Evolutionary conservation across 1,140 invertebrate genomes (phyloP).

Genomic region (Melitaea cinxia): DNA sequence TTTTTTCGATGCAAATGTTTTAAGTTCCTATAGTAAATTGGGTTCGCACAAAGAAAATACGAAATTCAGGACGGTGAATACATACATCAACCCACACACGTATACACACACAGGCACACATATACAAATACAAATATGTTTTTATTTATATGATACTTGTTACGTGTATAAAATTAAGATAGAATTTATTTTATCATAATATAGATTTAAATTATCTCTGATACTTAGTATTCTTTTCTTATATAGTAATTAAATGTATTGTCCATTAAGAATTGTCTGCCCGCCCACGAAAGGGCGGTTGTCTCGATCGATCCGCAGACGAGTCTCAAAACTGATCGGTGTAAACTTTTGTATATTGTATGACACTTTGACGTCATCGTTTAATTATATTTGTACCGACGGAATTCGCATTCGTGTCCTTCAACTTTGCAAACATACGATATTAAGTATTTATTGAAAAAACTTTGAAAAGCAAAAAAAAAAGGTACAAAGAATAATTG

Average conservation of each 20-base stretch:
- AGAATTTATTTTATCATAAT: too few relatives aligned
- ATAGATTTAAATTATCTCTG: too few relatives aligned
- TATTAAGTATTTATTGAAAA: neutral
- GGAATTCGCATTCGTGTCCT: slow-evolving; percentile 17
- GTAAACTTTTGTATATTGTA: slow-evolving; percentile 19
- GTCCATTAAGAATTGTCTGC: slow-evolving; percentile 10
- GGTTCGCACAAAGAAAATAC: neutral
- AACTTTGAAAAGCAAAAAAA: neutral
- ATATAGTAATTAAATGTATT: too few relatives aligned
- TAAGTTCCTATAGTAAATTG: slow-evolving; percentile 1
- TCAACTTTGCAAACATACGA: slow-evolving; percentile 13
- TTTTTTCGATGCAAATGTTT: slow-evolving; percentile 23
- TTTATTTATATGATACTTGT: too few relatives aligned
- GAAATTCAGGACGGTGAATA: neutral
- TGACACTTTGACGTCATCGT: slow-evolving; percentile 17
- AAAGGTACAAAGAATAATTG: neutral
- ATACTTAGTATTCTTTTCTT: too few relatives aligned
- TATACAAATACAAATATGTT: too few relatives aligned
- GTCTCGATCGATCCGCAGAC: slow-evolving; percentile 30
- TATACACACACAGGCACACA: too few relatives aligned
- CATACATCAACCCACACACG: neutral
- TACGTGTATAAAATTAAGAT: too few relatives aligned
- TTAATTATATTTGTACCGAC: slow-evolving; percentile 17
- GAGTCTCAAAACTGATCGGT: slow-evolving; percentile 19
- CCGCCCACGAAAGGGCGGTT: slow-evolving; percentile 23